These are phyloP conservation scores for Sialis lutaria DNA, from an alignment of 2,888 invertebrate species.

Conservation along the genomic window DNA sequence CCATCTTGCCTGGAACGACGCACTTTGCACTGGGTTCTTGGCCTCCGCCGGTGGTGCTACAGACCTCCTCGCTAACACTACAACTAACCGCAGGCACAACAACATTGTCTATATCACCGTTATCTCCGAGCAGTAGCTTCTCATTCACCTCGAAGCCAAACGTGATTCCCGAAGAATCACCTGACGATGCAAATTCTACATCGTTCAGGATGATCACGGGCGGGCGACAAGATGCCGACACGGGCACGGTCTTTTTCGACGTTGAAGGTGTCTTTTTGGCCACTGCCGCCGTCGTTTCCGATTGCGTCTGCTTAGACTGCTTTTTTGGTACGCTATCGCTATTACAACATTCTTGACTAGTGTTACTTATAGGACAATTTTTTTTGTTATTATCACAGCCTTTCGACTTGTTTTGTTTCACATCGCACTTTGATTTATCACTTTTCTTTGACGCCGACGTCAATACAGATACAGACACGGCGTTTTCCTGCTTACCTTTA, in stretches of 20 bases:
- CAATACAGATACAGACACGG: too few species aligned
- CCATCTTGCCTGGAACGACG: slow-evolving; percentile 26
- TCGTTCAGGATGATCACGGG: slow-evolving; percentile 59
- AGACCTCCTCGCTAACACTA: slow-evolving; percentile 14
- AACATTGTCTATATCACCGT: slow-evolving; percentile 9
- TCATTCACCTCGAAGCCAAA: slow-evolving; percentile 70
- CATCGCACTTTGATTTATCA: too few species aligned
- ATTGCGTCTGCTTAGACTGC: neutral
- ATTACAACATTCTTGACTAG: slow-evolving; percentile 6
- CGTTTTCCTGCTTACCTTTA: too few species aligned
- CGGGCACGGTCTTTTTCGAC: neutral
- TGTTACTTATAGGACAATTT: slow-evolving; percentile 1
- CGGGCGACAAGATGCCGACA: slow-evolving; percentile 25
- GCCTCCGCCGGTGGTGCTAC: slow-evolving; percentile 5
- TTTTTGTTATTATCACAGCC: slow-evolving; percentile 7
- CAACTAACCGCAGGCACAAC: slow-evolving; percentile 9
- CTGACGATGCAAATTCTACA: slow-evolving; percentile 21
- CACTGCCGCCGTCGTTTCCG: neutral
- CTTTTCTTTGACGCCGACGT: too few species aligned
- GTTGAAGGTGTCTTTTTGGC: neutral
- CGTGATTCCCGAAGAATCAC: slow-evolving; percentile 41
- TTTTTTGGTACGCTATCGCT: slow-evolving; percentile 2
- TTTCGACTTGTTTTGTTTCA: neutral
- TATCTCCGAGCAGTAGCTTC: slow-evolving; percentile 38
- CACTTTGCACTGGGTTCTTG: slow-evolving; percentile 16